phyloP scores from a whole-genome alignment of 23 tunicate genomes.

The Oikopleura vanhoeffeni region DNA sequence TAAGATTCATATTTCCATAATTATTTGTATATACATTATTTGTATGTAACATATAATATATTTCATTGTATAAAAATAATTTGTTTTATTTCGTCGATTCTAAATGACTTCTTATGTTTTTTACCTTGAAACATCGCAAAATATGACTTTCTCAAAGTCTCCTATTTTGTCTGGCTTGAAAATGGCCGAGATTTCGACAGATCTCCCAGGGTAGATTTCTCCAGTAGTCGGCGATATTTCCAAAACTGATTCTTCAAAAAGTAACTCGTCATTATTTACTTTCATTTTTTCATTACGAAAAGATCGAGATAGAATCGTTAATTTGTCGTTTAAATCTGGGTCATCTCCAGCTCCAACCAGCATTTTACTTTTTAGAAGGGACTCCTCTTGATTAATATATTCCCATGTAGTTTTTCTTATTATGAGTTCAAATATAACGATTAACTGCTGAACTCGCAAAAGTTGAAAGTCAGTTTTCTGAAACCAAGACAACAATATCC shows the following conservation, averaged over 20 bases:
- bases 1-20: no score
- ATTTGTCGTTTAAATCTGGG: not conserved
- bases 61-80: no score
- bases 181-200: conserved; percentile 47
- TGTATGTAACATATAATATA: no score
- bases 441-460: no score
- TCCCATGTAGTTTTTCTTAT: no score
- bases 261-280: not conserved
- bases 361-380: not conserved
- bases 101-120: no score
- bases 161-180: conserved; percentile 56
- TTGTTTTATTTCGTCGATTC: no score
- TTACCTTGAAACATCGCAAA: conserved; percentile 89
- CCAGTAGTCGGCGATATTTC: conserved; percentile 23
- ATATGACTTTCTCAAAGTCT: conserved; percentile 45
- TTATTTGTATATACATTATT: no score
- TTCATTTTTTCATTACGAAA: not conserved
- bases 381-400: no score
- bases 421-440: no score
- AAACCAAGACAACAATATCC: no score
- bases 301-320: not conserved
- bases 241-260: not conserved
- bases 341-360: not conserved
- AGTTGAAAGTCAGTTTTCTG: no score
- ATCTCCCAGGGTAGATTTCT: conserved; percentile 72